Percentiles rank a stretch among this genome's conserved stretches.
Evolutionary conservation across 2,113 vertebrate genomes (phyloP).

Genomic region (Jacana jacana): DNA sequence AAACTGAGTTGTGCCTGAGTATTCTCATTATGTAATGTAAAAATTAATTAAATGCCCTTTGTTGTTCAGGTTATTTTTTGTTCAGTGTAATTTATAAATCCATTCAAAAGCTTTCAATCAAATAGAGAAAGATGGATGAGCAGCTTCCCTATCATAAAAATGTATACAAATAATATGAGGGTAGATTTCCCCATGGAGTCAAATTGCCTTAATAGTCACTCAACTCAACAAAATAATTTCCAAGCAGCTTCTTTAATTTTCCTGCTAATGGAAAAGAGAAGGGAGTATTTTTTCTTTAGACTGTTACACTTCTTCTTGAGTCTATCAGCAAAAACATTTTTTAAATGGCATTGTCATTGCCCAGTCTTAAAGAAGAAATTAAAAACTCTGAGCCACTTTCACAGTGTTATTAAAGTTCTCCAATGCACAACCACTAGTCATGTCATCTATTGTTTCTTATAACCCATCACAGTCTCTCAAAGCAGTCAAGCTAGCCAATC

Average conservation of each 20-base stretch:
- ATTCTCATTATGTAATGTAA: neutral
- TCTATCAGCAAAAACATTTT: neutral
- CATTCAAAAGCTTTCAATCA: neutral
- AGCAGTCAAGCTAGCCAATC: neutral
- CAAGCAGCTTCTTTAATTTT: neutral
- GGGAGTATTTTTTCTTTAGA: neutral
- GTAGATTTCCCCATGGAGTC: neutral
- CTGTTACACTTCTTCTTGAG: neutral
- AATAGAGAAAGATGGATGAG: neutral
- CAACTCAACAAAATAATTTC: neutral
- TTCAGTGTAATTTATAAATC: neutral
- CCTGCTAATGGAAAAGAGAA: slow-evolving; percentile 13
- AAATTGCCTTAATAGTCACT: neutral
- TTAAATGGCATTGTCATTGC: neutral
- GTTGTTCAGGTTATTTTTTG: neutral
- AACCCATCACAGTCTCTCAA: neutral
- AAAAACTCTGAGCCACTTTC: slow-evolving; percentile 14
- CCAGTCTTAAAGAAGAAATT: neutral
- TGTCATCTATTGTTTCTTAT: slow-evolving; percentile 29
- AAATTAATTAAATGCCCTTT: neutral
- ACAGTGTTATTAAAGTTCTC: slow-evolving; percentile 30
- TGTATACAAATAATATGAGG: neutral
- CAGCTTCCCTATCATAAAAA: neutral
- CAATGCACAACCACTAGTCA: neutral
- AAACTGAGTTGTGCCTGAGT: neutral